Base-by-base conservation (phyloP, 2,888 invertebrate genomes). In the Aleiodes testaceus region DNA sequence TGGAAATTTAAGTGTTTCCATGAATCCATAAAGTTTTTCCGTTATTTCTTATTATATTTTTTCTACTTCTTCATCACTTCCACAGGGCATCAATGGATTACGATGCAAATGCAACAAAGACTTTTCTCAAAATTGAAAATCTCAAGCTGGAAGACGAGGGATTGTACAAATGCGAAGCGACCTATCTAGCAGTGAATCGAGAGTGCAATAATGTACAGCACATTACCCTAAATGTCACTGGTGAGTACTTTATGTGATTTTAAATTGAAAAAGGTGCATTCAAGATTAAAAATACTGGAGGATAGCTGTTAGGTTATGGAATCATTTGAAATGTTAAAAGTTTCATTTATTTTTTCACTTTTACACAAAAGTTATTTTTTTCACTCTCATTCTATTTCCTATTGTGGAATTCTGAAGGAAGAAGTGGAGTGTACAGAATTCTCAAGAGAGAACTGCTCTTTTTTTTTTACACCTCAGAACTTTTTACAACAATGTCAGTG, bases 151-250 rank as follows among this genome's bases (percentile, higher is more conserved):
- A 91, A 64, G 95, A 95, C 83, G 95, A 95, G 79, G 94, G 94
- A 0, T 90, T 93, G 61, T 95, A 93, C 89, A 93, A 94, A 79
- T 95, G 95, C 81, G 95, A 95, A 87, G 93, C 94, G 83, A 95
- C 94, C 0, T 95, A 94, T 86, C 88, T 94, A 20, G 93, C 93
- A 82, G 94, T 94, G 0, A 86, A 85, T 79, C 91, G 92, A 0
- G 94, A 95, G 78, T 95, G 95, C 87, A 93, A 93, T 84, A 93
- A 94, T 9, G 93, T 94, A 26, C 95, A 95, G 85, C 92, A 94
- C 84, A 93, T 94, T 74, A 93, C 93, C 82, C 92, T 95, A 79
- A 92, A 92, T 75, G 93, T 94, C 3, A 91, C 94, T 85, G 93
- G 95, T 95, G 88, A 93, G 94, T 92, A 70, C 72, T 77, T 55